Base-by-base conservation (phyloP, 2,113 vertebrate species). In the Anthoscopus minutus region DNA sequence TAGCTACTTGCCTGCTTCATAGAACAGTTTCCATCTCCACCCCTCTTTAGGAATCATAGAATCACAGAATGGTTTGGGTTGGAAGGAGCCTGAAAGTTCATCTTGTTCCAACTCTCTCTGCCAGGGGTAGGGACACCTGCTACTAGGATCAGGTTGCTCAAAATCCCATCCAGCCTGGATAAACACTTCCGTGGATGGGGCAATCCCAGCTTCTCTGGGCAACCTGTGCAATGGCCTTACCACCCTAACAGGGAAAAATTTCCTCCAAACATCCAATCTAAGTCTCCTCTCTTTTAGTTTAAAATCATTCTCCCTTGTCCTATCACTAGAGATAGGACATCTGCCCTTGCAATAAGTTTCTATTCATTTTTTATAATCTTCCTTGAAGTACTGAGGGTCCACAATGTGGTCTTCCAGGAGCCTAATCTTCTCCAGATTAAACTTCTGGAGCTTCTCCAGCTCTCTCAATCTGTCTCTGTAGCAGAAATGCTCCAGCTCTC, bases 31-130 rank as follows among this genome's bases (percentile, higher is more conserved):
- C 37, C 5, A 20, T 27, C 48, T 73, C 50, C 3, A 1, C 38
- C 35, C 7, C 19, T 47, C 37, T 31, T 35, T 30, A 65, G 48
- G 40, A 81, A 40, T 45, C 33, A 7, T 4, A 11, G 53, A 53
- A 53, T 62, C 25, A 31, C n/a, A 31, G 61, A 19, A 30, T 24
- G 18, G 11, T 48, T 77, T 56, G 48, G 1, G 8, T 70, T 77
- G 48, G 47, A 62, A 33, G 35, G 7, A 40, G 19, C 4, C 30
- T 54, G 28, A 42, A 69, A 61, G 14, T 8, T 47, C 47, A 54
- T 53, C n/a, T 74, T 0, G 0, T 53, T 69, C 47, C 54, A 67
- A 1, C 38, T 9, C 14, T 9, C 14, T 33, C 48, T 48, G 48
- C 40, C 42, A 42, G 31, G 11, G 25, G 2, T 11, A 71, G 58